Percentiles rank a stretch among this genome's conserved stretches.
These are phyloP conservation scores for Eulemur coronatus DNA, from an alignment of 2,797 vertebrate genomes.

Conservation along the genomic window DNA sequence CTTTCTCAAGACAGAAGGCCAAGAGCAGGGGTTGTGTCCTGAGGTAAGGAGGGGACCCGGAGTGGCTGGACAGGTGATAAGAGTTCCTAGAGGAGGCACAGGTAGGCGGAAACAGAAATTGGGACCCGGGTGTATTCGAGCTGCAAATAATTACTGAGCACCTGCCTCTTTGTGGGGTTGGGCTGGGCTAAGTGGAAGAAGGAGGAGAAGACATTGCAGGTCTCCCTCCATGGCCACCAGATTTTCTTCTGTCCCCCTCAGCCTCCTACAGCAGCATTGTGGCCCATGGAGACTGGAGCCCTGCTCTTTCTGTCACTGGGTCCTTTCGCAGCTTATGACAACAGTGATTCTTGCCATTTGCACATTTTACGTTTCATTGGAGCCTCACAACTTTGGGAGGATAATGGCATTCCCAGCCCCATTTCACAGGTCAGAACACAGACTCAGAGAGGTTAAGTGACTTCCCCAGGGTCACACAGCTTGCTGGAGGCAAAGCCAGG, in stretches of 20 bases:
- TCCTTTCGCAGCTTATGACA: neutral
- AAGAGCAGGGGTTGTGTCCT: slow-evolving; percentile 86
- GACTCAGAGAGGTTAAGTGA: neutral
- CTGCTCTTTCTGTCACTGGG: neutral
- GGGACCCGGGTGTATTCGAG: neutral
- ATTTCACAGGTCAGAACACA: neutral
- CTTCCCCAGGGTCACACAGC: neutral
- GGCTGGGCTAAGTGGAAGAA: neutral
- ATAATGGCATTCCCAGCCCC: neutral
- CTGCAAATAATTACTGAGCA: neutral
- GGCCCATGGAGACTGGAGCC: neutral
- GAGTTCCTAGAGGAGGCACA: neutral
- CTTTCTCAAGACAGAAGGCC: slow-evolving; percentile 88
- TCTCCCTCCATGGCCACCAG: neutral
- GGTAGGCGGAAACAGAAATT: neutral
- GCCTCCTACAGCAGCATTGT: neutral
- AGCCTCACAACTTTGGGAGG: neutral
- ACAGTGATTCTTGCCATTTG: neutral
- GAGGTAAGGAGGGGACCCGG: slow-evolving; percentile 84
- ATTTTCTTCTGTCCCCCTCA: neutral
- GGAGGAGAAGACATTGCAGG: neutral
- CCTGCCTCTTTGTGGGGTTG: neutral
- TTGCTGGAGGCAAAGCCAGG: neutral
- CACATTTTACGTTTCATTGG: neutral
- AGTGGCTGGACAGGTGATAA: neutral